Conservation (phyloP, 2,797 vertebrate genomes). For the Hippocampus kuda region DNA sequence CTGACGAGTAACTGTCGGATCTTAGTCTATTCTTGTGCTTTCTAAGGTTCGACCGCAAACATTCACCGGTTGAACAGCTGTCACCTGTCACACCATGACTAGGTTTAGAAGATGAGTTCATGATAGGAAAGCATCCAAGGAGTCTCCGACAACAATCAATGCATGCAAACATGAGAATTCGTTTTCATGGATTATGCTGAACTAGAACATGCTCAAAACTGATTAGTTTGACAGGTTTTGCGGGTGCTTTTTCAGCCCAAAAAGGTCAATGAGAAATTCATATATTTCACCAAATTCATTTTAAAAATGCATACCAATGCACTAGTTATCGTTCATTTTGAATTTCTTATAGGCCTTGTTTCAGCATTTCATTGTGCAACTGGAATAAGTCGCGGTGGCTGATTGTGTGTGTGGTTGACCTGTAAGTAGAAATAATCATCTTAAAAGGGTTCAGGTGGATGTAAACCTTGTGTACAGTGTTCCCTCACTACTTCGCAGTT, state of each 20-base stretch:
- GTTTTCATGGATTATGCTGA: not conserved
- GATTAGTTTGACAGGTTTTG: conserved; percentile 18
- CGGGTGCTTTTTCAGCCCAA: not conserved
- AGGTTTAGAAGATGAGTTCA: not conserved
- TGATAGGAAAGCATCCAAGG: conserved; percentile 4
- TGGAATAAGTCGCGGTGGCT: conserved; percentile 29
- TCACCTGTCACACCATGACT: conserved; percentile 7
- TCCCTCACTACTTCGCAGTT: too few species aligned
- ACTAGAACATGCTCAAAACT: conserved; percentile 33
- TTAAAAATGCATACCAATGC: not conserved
- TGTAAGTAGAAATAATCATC: conserved; percentile 43
- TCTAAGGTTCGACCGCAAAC: not conserved
- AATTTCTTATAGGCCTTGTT: conserved; percentile 18
- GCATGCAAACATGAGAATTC: conserved; percentile 8
- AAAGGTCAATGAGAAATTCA: not conserved
- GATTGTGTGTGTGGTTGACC: not conserved
- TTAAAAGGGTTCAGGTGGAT: conserved; percentile 70
- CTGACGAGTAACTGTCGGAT: not conserved
- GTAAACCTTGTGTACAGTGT: conserved; percentile 80
- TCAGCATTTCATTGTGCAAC: conserved; percentile 24
- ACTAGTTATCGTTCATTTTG: not conserved
- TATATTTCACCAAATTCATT: conserved; percentile 19
- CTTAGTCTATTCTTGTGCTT: conserved; percentile 8
- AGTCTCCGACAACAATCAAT: not conserved
- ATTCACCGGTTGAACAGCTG: not conserved